A percentile compares a stretch with the other conserved stretches of the same genome.
Evolutionary conservation across 2,113 vertebrate species (phyloP).

Genomic region (Dicaeum eximium): DNA sequence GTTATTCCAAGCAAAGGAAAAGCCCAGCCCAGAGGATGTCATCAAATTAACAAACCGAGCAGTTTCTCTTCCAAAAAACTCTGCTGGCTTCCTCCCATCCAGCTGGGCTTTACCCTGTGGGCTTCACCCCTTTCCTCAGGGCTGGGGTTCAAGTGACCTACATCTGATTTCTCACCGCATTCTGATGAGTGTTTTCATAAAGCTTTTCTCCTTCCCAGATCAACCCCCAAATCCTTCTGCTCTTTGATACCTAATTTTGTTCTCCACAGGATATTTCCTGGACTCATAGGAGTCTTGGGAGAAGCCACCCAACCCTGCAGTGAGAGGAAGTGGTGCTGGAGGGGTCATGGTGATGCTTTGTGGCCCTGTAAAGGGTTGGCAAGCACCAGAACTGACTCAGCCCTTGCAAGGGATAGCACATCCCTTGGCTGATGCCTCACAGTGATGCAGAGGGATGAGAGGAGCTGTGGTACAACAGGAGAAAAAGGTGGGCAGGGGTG

Average conservation of each 20-base stretch:
- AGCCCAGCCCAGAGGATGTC: neutral
- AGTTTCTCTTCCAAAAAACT: constrained; percentile 1
- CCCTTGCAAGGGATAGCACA: neutral
- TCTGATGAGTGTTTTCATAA: constrained; percentile 30
- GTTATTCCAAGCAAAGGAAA: neutral
- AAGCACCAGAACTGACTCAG: neutral
- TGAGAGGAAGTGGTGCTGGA: fast-evolving
- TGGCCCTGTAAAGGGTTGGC: neutral
- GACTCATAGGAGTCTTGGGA: neutral
- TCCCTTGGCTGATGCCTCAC: neutral
- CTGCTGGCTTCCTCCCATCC: constrained; percentile 29
- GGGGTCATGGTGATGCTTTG: neutral
- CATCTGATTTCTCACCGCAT: constrained; percentile 13
- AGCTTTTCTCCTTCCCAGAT: neutral
- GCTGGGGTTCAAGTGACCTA: constrained; percentile 25
- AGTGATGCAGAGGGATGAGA: neutral
- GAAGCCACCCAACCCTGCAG: fast-evolving
- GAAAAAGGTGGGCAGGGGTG: neutral
- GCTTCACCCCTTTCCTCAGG: constrained; percentile 24
- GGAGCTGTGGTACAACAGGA: neutral
- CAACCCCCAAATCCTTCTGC: neutral
- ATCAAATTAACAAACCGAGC: constrained; percentile 47
- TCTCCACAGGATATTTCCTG: constrained; percentile 1
- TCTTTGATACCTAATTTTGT: constrained; percentile 24
- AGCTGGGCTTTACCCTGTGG: constrained; percentile 31